Percentiles rank a stretch among this genome's conserved stretches.
phyloP scores from a whole-genome alignment of 2,797 vertebrate species.

The Sphenopsis melanotis region DNA sequence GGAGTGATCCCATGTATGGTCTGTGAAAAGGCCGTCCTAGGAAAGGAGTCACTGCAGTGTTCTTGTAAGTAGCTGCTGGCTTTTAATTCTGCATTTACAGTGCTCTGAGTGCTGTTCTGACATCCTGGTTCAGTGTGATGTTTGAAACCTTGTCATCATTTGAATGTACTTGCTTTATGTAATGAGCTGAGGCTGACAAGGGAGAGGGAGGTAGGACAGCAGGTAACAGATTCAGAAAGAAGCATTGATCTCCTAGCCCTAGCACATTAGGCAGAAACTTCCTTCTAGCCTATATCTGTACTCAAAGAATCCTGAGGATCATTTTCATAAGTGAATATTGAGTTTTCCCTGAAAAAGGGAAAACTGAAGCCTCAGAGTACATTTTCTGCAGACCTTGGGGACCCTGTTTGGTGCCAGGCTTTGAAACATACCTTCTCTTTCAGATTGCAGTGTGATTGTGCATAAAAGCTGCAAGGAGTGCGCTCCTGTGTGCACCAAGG shows the following conservation, averaged over 20 bases:
- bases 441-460: constrained; percentile 85
- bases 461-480: constrained; percentile 91
- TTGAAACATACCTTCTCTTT: constrained; percentile 50
- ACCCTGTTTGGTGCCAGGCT: not conserved
- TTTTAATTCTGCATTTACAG: not conserved
- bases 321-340: not conserved
- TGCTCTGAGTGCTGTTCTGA: not conserved
- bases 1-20: constrained; percentile 83
- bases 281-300: not conserved
- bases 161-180: not conserved
- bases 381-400: not conserved
- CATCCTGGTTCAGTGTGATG: not conserved
- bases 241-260: fast-evolving
- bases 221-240: not conserved
- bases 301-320: not conserved
- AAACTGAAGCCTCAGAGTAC: not conserved
- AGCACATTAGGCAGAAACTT: not conserved
- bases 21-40: constrained; percentile 86
- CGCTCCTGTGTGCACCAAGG: constrained; percentile 84
- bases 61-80: constrained; percentile 78
- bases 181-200: not conserved
- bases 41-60: constrained; percentile 90
- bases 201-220: not conserved
- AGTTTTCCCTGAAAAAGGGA: not conserved
- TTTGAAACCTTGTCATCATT: not conserved